Evolutionary conservation across 1,140 invertebrate genomes (phyloP).

Genomic region (Brachionus paranguensis): DNA sequence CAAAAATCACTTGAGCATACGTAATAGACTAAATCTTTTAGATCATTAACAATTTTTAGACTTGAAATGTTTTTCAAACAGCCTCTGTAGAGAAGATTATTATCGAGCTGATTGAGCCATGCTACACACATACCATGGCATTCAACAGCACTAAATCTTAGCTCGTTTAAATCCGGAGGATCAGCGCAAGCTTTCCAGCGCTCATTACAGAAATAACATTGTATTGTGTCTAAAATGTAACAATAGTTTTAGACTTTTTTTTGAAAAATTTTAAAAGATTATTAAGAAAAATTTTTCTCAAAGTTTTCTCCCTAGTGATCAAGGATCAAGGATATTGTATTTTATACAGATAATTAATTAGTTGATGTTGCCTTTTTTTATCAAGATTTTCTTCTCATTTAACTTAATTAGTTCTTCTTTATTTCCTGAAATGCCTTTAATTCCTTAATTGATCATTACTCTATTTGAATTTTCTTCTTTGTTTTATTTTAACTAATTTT

Average conservation of each 20-base stretch:
- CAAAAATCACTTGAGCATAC: background rate
- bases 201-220: constrained; percentile 2
- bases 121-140: background rate
- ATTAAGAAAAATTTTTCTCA: background rate
- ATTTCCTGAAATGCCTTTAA: no score
- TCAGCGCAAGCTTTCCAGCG: background rate
- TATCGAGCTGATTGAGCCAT: background rate
- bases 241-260: no score
- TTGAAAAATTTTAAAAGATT: background rate
- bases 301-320: no score
- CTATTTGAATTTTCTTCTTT: no score
- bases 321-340: no score
- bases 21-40: background rate
- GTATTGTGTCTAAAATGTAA: background rate
- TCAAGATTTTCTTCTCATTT: no score
- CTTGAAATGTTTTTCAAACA: background rate
- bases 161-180: background rate
- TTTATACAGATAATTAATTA: no score
- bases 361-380: no score
- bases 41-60: background rate
- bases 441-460: no score
- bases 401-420: no score
- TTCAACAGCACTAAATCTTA: background rate
- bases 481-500: no score
- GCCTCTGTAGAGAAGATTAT: background rate